These are phyloP conservation scores for Macrostomum lignano DNA, from an alignment of 1,140 invertebrate genomes.

Conservation along the genomic window DNA sequence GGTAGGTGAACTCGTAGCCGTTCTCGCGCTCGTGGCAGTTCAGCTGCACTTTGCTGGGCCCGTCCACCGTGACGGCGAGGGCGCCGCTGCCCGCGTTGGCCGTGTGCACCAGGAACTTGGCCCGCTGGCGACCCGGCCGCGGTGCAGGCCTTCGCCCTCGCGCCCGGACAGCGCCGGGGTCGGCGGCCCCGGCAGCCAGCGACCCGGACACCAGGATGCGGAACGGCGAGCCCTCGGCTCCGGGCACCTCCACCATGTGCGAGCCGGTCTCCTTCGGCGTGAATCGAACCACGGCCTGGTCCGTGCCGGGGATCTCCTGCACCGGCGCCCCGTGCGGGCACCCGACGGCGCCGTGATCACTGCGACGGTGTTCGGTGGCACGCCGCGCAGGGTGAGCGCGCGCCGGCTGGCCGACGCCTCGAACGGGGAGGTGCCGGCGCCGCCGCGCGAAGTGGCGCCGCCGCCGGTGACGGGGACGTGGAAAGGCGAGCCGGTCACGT, in stretches of 20 bases:
- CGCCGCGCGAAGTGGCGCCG: slow-evolving; percentile 33
- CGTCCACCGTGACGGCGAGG: slow-evolving; percentile 67
- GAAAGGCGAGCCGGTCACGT: slow-evolving; percentile 88
- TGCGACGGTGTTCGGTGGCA: too few relatives aligned
- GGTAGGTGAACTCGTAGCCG: slow-evolving; percentile 84
- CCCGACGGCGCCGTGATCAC: too few relatives aligned
- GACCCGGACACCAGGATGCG: slow-evolving; percentile 65
- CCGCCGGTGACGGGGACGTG: slow-evolving; percentile 69
- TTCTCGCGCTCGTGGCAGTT: slow-evolving; percentile 45
- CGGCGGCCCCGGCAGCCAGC: slow-evolving; percentile 76
- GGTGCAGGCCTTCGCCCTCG: too few relatives aligned
- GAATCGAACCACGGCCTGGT: slow-evolving; percentile 47
- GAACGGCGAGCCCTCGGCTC: slow-evolving; percentile 67
- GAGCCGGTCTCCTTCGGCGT: slow-evolving; percentile 80
- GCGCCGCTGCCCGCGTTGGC: slow-evolving; percentile 70
- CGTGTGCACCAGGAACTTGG: slow-evolving; percentile 77
- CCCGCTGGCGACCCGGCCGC: too few relatives aligned
- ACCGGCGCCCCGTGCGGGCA: too few relatives aligned
- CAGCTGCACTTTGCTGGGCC: slow-evolving; percentile 52
- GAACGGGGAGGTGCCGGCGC: neutral
- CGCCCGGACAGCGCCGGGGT: slow-evolving; percentile 72
- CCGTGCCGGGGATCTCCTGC: slow-evolving; percentile 10
- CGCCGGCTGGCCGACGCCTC: too few relatives aligned
- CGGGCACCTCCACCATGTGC: slow-evolving; percentile 70
- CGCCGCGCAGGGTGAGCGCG: too few relatives aligned